phyloP scores from a whole-genome alignment of 1,140 invertebrate species.

The Lasioglossum baleicum region DNA sequence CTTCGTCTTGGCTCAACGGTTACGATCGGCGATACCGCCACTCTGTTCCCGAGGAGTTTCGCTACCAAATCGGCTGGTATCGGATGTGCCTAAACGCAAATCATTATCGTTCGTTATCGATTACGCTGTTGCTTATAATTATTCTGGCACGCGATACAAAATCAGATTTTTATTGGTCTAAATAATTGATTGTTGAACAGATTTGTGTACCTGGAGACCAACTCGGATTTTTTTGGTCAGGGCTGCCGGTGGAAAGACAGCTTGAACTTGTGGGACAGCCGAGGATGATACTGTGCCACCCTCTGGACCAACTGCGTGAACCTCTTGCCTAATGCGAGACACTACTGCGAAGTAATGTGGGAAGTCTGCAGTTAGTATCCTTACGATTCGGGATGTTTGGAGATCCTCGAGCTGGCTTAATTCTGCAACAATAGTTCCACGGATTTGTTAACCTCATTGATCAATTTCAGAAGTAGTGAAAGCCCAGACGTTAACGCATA shows the following conservation, averaged over 20 bases:
- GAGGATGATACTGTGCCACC: slow-evolving; percentile 96
- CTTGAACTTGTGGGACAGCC: slow-evolving; percentile 97
- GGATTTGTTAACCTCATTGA: too few relatives aligned
- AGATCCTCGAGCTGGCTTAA: slow-evolving; percentile 91
- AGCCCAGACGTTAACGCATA: not conserved
- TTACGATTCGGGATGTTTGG: slow-evolving; percentile 91
- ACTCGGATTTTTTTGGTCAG: slow-evolving; percentile 98
- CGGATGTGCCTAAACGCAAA: slow-evolving; percentile 89
- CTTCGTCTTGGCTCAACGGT: slow-evolving; percentile 96
- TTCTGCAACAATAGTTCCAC: slow-evolving; percentile 80
- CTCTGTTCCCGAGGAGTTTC: slow-evolving; percentile 93
- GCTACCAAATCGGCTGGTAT: slow-evolving; percentile 90
- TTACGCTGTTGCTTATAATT: not conserved
- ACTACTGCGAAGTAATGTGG: slow-evolving; percentile 98
- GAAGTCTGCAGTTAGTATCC: slow-evolving; percentile 96
- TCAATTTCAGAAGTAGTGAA: too few relatives aligned
- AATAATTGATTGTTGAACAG: too few relatives aligned
- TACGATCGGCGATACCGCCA: slow-evolving; percentile 96
- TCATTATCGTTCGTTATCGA: not conserved
- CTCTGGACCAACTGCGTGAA: slow-evolving; percentile 95
- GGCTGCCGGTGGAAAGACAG: slow-evolving; percentile 95
- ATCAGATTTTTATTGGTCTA: too few relatives aligned
- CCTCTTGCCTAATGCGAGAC: slow-evolving; percentile 94
- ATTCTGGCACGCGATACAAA: too few relatives aligned
- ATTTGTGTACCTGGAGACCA: slow-evolving; percentile 89